Conservation (phyloP, 1,140 invertebrate genomes). For the Monochamus saltuarius region DNA sequence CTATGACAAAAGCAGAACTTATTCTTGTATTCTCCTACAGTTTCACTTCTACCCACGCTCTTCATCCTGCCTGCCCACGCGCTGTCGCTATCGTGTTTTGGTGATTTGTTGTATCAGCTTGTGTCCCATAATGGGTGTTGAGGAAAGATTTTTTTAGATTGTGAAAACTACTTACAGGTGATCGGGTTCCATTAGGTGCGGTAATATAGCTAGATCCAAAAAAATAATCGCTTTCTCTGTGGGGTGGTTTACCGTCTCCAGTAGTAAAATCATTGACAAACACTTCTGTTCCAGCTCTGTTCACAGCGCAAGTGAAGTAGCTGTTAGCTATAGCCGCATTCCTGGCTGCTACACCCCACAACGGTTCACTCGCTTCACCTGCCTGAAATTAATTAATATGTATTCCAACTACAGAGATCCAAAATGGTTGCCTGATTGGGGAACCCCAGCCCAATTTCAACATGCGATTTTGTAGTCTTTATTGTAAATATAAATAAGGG, state of each 20-base stretch:
- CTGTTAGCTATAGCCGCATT: constrained; percentile 97
- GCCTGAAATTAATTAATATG: constrained; percentile 43
- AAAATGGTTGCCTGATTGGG: too few relatives aligned
- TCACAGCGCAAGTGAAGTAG: constrained; percentile 93
- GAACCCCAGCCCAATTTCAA: too few relatives aligned
- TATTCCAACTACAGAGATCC: background rate
- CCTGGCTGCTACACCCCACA: constrained; percentile 95
- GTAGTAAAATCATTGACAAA: constrained; percentile 95
- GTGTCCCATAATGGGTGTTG: too few relatives aligned
- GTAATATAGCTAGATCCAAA: constrained; percentile 96
- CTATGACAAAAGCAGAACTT: background rate
- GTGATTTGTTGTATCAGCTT: background rate
- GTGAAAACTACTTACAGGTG: constrained; percentile 74
- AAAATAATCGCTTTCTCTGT: constrained; percentile 95
- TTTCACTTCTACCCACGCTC: background rate
- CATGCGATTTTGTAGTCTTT: too few relatives aligned
- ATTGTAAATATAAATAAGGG: too few relatives aligned
- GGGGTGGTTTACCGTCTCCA: constrained; percentile 87
- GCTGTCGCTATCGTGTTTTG: background rate
- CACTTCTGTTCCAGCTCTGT: constrained; percentile 91
- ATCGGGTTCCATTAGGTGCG: constrained; percentile 89
- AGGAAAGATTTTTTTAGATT: too few relatives aligned
- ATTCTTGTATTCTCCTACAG: background rate
- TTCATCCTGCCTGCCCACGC: background rate
- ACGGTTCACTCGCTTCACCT: constrained; percentile 80